Conservation (phyloP, 2,113 vertebrate genomes). For the Oreotrochilus melanogaster region DNA sequence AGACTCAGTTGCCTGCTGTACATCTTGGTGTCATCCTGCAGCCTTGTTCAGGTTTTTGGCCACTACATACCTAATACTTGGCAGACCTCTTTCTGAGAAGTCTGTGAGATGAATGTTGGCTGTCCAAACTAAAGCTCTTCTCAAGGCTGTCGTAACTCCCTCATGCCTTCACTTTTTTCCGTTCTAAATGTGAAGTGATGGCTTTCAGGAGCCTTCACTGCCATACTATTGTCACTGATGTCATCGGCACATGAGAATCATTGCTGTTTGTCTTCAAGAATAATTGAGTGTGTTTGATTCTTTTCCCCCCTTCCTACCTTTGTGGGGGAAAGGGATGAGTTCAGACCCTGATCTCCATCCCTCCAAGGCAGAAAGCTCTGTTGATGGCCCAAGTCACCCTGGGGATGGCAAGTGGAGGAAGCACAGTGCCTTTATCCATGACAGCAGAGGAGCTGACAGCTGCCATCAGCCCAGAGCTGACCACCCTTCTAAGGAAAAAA, state of each 20-base stretch:
- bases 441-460: background rate
- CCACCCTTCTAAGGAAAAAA: background rate
- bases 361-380: background rate
- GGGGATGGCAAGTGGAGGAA: background rate
- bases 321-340: background rate
- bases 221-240: accelerated
- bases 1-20: background rate
- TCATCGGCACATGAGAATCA: accelerated
- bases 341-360: background rate
- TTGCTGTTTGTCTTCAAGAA: background rate
- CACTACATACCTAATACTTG: background rate
- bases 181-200: background rate
- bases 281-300: accelerated
- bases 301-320: background rate
- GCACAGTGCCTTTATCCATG: background rate
- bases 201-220: background rate
- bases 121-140: background rate
- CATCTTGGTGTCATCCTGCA: background rate
- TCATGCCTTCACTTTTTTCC: background rate
- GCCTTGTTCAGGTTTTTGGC: background rate
- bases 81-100: background rate
- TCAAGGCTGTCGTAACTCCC: background rate
- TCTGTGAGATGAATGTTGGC: background rate
- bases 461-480: background rate
- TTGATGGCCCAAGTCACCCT: background rate